phyloP scores from a whole-genome alignment of 2,888 invertebrate genomes.

The Noctua janthina region DNA sequence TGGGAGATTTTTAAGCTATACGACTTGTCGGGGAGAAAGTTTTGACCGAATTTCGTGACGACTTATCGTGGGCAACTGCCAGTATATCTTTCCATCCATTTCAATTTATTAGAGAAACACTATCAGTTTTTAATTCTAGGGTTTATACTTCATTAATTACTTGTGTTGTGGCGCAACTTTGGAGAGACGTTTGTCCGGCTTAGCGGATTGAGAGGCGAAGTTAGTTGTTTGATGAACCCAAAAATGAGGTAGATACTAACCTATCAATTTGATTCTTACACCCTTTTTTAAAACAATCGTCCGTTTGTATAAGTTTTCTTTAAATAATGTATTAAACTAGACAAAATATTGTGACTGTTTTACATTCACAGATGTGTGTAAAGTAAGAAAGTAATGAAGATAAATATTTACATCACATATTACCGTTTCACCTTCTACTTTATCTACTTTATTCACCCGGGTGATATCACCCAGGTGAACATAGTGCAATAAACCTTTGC shows the following conservation, averaged over 20 bases:
- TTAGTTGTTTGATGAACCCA: neutral
- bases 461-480: too few species aligned
- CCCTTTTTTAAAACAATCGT: neutral
- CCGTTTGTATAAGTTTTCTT: too few species aligned
- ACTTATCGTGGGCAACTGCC: neutral
- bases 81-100: neutral
- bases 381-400: neutral
- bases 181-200: neutral
- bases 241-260: neutral
- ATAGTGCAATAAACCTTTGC: too few species aligned
- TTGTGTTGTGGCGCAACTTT: too few species aligned
- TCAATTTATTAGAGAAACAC: neutral
- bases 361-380: neutral
- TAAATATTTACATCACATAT: neutral
- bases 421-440: too few species aligned
- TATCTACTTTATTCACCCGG: too few species aligned
- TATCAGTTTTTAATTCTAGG: neutral
- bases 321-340: too few species aligned
- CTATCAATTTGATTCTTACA: neutral
- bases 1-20: conserved; percentile 39
- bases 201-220: neutral
- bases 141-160: neutral
- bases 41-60: neutral
- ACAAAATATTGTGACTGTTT: neutral
- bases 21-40: conserved; percentile 21